Percentiles rank a stretch among this genome's conserved stretches.
These are phyloP conservation scores for Enteromius argenteus DNA, from an alignment of 2,797 vertebrate species.

Conservation along the genomic window DNA sequence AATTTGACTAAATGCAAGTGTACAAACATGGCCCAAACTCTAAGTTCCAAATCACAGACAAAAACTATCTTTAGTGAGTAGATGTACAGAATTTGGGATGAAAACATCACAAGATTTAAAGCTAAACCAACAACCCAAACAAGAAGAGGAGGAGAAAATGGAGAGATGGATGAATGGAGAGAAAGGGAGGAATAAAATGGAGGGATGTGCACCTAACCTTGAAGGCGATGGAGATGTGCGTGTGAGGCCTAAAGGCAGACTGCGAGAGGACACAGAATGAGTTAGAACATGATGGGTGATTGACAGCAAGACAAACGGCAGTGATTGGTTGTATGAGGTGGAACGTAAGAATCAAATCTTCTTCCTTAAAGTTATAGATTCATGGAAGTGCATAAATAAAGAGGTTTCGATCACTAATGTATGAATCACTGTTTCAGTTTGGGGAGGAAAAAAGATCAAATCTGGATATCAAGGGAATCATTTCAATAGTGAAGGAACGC, in stretches of 20 bases:
- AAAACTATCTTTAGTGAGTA: background rate
- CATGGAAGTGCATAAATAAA: background rate
- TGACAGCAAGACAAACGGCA: constrained; percentile 50
- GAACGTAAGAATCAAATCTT: background rate
- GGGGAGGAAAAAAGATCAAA: background rate
- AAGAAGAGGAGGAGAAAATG: constrained; percentile 14
- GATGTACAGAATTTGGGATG: background rate
- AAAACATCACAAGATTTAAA: constrained; percentile 6
- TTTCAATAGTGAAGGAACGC: background rate
- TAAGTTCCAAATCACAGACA: background rate
- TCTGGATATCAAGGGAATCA: background rate
- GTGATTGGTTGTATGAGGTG: constrained; percentile 26
- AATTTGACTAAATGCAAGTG: background rate
- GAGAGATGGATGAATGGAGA: constrained; percentile 24
- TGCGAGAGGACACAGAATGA: constrained; percentile 71
- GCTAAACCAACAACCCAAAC: constrained; percentile 13
- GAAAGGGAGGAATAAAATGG: constrained; percentile 31
- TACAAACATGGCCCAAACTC: background rate
- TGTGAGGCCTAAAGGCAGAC: constrained; percentile 80
- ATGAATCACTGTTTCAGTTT: constrained; percentile 16
- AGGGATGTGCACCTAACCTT: constrained; percentile 73
- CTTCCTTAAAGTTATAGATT: constrained; percentile 1
- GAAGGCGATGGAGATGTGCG: constrained; percentile 75
- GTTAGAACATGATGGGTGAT: constrained; percentile 68
- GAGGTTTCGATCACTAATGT: background rate